Evolutionary conservation across 2,113 vertebrate genomes (phyloP).

Genomic region (Rhombomys opimus): DNA sequence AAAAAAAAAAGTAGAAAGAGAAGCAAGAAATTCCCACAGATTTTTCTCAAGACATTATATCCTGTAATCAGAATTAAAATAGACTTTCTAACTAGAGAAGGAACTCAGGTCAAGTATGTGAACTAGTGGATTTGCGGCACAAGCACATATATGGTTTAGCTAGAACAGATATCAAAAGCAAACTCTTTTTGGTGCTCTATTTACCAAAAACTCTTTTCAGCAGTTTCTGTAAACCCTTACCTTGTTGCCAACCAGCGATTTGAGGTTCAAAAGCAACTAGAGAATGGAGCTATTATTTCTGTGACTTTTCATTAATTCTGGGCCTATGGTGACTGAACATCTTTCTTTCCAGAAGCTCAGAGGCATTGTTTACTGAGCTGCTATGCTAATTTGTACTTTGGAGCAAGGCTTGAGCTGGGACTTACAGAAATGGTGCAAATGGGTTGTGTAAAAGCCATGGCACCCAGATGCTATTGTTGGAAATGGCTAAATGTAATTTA

Average conservation of each 20-base stretch:
- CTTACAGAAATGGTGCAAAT: conserved; percentile 53
- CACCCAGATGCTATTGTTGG: background rate
- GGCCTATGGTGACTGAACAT: conserved; percentile 70
- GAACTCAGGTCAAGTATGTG: conserved; percentile 73
- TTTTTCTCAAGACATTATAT: conserved; percentile 80
- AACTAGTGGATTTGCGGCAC: conserved; percentile 77
- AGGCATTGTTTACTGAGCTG: conserved; percentile 73
- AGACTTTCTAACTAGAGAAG: conserved; percentile 75
- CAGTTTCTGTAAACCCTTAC: conserved; percentile 72
- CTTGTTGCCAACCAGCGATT: conserved; percentile 71
- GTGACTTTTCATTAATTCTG: conserved; percentile 78
- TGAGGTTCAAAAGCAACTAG: conserved; percentile 71
- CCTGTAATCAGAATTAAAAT: conserved; percentile 78
- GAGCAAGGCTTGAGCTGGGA: conserved; percentile 67
- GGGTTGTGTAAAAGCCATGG: conserved; percentile 28
- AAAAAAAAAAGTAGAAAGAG: background rate
- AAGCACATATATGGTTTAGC: conserved; percentile 58
- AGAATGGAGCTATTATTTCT: conserved; percentile 76
- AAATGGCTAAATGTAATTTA: background rate
- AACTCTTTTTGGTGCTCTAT: conserved; percentile 34
- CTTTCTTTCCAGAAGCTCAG: conserved; percentile 76
- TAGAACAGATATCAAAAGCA: conserved; percentile 53
- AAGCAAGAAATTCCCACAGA: conserved; percentile 47
- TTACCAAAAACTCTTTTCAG: conserved; percentile 63
- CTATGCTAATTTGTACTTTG: conserved; percentile 78